These are phyloP conservation scores for Brenthis ino DNA, from an alignment of 2,888 invertebrate genomes.

Conservation along the genomic window DNA sequence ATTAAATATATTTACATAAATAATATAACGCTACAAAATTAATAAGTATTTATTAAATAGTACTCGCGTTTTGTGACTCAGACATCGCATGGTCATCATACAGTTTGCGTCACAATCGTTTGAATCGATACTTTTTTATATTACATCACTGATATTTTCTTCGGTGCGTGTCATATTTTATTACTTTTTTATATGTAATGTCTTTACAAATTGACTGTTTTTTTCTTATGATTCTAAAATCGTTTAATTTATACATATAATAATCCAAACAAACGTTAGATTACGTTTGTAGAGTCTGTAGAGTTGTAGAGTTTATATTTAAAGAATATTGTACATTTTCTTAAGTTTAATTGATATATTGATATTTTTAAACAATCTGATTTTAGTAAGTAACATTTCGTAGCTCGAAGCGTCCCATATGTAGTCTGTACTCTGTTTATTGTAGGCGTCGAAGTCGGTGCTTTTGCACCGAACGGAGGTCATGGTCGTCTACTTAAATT, in stretches of 20 bases:
- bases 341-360: too few relatives aligned
- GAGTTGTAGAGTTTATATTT: too few relatives aligned
- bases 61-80: background rate
- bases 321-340: too few relatives aligned
- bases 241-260: too few relatives aligned
- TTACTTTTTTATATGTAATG: background rate
- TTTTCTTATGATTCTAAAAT: too few relatives aligned
- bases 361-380: too few relatives aligned
- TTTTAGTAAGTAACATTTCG: background rate
- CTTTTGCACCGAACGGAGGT: conserved; percentile 35
- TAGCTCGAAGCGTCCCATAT: background rate
- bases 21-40: background rate
- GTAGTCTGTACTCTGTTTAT: background rate
- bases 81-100: conserved; percentile 4
- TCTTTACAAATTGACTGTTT: too few relatives aligned
- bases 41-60: too few relatives aligned
- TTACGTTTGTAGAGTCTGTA: too few relatives aligned
- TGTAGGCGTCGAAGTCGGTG: conserved; percentile 25
- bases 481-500: conserved; percentile 28
- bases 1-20: background rate
- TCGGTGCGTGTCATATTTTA: background rate
- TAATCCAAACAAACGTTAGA: too few relatives aligned
- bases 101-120: conserved; percentile 21
- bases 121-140: conserved; percentile 31
- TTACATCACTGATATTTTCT: conserved; percentile 23